Percentiles rank a stretch among this genome's conserved stretches.
Conservation (phyloP, 2,797 vertebrate species). For the Pipistrellus kuhlii region DNA sequence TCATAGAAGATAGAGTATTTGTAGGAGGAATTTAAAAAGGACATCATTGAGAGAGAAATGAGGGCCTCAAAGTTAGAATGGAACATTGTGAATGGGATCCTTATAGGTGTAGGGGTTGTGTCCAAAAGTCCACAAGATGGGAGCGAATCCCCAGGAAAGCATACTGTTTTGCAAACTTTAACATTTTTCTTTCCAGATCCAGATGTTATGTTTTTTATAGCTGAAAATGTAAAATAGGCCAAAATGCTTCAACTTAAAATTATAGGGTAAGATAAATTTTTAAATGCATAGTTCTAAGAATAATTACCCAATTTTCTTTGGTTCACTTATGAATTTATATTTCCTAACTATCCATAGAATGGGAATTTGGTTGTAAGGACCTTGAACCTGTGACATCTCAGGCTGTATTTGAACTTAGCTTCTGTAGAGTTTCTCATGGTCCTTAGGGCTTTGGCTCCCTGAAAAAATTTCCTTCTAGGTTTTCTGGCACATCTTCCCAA, state of each 20-base stretch:
- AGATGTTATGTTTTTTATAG: not conserved
- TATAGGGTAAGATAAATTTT: not conserved
- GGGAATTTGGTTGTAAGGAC: not conserved
- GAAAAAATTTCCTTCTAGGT: not conserved
- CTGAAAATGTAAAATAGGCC: not conserved
- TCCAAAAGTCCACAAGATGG: not conserved
- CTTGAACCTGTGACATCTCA: not conserved
- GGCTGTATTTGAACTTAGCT: not conserved
- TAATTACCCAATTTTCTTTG: not conserved
- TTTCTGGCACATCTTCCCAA: not conserved
- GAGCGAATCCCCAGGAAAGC: not conserved
- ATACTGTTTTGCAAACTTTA: not conserved
- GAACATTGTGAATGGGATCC: not conserved
- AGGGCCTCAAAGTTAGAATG: not conserved
- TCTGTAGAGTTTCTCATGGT: not conserved
- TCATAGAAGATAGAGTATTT: not conserved
- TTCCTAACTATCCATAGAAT: slow-evolving; percentile 1
- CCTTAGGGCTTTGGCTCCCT: not conserved
- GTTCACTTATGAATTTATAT: slow-evolving; percentile 30
- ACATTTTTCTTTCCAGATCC: not conserved
- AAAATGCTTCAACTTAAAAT: not conserved
- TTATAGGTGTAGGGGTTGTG: not conserved
- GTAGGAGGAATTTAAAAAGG: not conserved
- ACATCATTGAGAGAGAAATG: slow-evolving; percentile 8
- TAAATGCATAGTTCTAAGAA: not conserved